Evolutionary conservation across 2,797 vertebrate species (phyloP).

Genomic region (Rhabdomys pumilio): DNA sequence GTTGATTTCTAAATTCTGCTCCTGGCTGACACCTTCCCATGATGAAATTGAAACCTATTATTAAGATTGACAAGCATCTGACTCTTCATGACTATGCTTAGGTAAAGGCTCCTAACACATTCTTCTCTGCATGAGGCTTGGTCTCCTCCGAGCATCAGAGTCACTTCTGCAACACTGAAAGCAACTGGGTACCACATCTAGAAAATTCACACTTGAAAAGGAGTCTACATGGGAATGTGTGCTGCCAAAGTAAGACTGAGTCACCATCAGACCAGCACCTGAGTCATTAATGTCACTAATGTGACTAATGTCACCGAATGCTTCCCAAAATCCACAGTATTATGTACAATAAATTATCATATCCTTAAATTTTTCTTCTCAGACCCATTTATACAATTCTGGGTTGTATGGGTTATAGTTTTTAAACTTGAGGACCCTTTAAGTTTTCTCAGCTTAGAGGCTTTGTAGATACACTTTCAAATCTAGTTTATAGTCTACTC

Average conservation of each 20-base stretch:
- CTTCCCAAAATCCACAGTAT: constrained; percentile 11
- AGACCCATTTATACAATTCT: constrained; percentile 6
- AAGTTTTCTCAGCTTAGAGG: not conserved
- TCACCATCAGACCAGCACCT: constrained; percentile 2
- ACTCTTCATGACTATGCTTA: constrained; percentile 37
- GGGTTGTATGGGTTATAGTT: not conserved
- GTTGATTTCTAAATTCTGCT: constrained; percentile 44
- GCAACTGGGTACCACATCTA: not conserved
- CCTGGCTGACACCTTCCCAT: constrained; percentile 22
- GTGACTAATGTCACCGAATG: not conserved
- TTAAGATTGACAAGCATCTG: constrained; percentile 45
- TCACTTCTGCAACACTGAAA: not conserved
- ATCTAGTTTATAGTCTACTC: not conserved
- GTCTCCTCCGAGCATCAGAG: not conserved
- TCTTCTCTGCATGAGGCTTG: not conserved
- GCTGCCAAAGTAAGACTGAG: not conserved
- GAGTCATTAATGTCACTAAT: not conserved
- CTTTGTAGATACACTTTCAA: not conserved
- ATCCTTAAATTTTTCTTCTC: not conserved
- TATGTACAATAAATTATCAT: constrained; percentile 5
- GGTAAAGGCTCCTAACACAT: not conserved
- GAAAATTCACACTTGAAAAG: not conserved
- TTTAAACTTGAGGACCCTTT: constrained; percentile 2
- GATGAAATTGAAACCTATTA: constrained; percentile 76
- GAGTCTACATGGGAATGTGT: not conserved